These are phyloP conservation scores for Dinoponera quadriceps DNA, from an alignment of 1,140 invertebrate genomes.

Conservation along the genomic window DNA sequence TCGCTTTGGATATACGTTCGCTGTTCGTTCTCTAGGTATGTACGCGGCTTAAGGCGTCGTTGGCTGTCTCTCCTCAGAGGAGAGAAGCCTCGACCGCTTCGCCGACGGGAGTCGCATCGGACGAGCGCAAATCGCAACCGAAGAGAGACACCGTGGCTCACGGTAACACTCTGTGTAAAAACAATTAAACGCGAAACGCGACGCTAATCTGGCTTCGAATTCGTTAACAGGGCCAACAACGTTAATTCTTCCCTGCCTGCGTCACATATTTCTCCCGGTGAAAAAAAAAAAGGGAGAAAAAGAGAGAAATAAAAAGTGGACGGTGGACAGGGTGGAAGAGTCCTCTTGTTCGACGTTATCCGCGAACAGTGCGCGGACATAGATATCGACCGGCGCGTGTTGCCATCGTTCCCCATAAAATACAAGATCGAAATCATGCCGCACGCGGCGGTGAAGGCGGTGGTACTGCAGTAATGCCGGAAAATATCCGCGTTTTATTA, in stretches of 20 bases:
- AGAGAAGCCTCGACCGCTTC: no score
- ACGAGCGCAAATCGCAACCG: no score
- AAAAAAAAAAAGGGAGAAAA: not conserved
- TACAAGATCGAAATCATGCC: conserved; percentile 51
- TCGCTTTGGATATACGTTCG: no score
- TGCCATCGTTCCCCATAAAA: conserved; percentile 45
- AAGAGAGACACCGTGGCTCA: not conserved
- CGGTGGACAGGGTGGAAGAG: not conserved
- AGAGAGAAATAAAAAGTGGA: no score
- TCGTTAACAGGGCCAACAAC: conserved; percentile 8
- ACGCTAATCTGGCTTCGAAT: conserved; percentile 27
- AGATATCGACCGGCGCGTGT: conserved; percentile 34
- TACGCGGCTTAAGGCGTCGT: no score
- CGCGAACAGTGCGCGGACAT: not conserved
- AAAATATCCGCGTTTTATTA: conserved; percentile 82
- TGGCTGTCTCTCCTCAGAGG: no score
- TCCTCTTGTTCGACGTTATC: conserved; percentile 33
- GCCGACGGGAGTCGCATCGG: no score
- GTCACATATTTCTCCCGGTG: not conserved
- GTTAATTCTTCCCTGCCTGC: conserved; percentile 15
- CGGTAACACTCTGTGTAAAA: not conserved
- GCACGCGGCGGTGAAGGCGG: conserved; percentile 8
- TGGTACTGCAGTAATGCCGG: conserved; percentile 50
- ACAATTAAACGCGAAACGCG: not conserved
- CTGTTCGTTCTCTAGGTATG: no score